phyloP scores from a whole-genome alignment of 2,888 invertebrate genomes.

The Strigamia crassipes region DNA sequence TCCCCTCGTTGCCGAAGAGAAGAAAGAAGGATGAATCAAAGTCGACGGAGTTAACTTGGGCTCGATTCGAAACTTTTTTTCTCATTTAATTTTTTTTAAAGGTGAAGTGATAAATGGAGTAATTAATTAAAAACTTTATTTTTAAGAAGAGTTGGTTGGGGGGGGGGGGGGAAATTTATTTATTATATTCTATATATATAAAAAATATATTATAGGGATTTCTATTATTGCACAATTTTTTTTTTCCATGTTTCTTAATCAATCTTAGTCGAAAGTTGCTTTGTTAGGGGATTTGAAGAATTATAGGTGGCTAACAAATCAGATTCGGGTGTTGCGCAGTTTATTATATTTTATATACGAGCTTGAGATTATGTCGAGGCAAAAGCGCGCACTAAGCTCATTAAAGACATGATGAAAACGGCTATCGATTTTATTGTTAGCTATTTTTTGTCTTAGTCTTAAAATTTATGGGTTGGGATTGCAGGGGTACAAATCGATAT shows the following conservation, averaged over 20 bases:
- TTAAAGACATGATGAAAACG: conserved; percentile 14
- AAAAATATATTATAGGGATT: not conserved
- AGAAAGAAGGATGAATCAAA: conserved; percentile 35
- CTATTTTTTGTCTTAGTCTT: not conserved
- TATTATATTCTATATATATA: not conserved
- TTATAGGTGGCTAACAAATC: conserved; percentile 40
- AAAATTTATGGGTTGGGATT: not conserved
- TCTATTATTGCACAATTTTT: not conserved
- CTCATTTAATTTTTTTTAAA: not conserved
- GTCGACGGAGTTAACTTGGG: not conserved
- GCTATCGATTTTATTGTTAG: conserved; percentile 19
- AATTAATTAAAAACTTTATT: not conserved
- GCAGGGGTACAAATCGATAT: not conserved
- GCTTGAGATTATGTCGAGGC: conserved; percentile 25
- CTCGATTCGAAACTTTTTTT: conserved; percentile 27
- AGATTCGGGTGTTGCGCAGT: conserved; percentile 19
- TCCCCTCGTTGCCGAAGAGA: conserved; percentile 28
- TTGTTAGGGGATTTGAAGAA: conserved; percentile 31
- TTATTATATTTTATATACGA: conserved; percentile 38
- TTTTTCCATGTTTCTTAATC: conserved; percentile 7
- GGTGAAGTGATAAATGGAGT: conserved; percentile 16
- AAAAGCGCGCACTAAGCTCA: conserved; percentile 31
- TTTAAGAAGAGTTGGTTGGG: not conserved
- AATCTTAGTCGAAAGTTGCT: conserved; percentile 38
- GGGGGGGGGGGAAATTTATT: too few species aligned